Percentiles rank a stretch among this genome's conserved stretches.
Conservation (phyloP, 2,888 invertebrate genomes). For the Diaphora mendica region DNA sequence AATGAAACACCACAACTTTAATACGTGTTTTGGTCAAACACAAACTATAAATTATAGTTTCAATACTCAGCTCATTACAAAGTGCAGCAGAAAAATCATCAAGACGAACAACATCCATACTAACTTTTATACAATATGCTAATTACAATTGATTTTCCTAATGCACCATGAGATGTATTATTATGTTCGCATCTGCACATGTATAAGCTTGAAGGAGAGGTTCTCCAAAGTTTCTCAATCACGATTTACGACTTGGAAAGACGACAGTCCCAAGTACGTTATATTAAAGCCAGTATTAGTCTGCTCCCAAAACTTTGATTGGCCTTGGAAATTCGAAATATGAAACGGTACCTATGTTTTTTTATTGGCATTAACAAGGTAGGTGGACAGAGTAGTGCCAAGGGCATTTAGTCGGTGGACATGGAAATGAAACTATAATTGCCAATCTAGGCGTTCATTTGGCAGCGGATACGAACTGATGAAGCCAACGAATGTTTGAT, state of each 20-base stretch:
- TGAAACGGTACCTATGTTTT: conserved; percentile 5
- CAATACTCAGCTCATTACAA: too few species aligned
- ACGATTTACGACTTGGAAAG: conserved; percentile 40
- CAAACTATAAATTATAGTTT: too few species aligned
- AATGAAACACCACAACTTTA: background rate
- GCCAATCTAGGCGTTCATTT: conserved; percentile 67
- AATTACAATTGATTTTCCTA: background rate
- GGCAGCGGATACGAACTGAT: conserved; percentile 67
- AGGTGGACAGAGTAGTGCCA: conserved; percentile 31
- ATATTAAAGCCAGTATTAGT: conserved; percentile 42
- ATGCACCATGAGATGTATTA: conserved; percentile 1
- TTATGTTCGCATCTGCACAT: background rate
- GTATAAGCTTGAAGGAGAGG: conserved; percentile 20
- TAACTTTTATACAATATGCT: background rate
- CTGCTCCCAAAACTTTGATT: conserved; percentile 32
- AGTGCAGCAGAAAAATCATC: too few species aligned
- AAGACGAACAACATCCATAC: background rate
- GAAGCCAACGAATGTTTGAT: conserved; percentile 45
- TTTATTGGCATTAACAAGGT: conserved; percentile 15
- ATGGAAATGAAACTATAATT: conserved; percentile 72
- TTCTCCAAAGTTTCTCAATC: conserved; percentile 43
- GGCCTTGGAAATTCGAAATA: conserved; percentile 25
- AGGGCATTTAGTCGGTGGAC: conserved; percentile 38
- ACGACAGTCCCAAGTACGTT: conserved; percentile 33
- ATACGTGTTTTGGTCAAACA: background rate